A percentile compares a stretch with the other conserved stretches of the same genome.
Conservation (phyloP, 2,888 invertebrate genomes). For the Drosophila meridionalis region DNA sequence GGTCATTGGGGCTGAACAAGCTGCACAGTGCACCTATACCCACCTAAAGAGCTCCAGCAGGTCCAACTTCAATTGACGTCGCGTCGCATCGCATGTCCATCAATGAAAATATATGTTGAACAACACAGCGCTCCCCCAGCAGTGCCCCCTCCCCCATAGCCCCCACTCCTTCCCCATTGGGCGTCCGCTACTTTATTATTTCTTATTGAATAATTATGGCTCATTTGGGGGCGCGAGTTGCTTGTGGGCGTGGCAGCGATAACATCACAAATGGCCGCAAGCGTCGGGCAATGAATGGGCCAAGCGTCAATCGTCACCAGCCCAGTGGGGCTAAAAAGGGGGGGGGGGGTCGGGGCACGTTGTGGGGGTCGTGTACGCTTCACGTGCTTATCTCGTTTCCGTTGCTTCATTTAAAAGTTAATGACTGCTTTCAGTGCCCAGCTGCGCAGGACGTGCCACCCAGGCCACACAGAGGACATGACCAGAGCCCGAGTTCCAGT, state of each 20-base stretch:
- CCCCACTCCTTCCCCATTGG: not conserved
- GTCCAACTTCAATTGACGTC: conserved; percentile 28
- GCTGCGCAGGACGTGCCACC: conserved; percentile 35
- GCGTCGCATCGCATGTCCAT: conserved; percentile 61
- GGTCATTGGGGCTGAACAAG: not conserved
- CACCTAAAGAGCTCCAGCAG: not conserved
- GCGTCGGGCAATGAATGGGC: conserved; percentile 31
- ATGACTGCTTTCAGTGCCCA: conserved; percentile 79
- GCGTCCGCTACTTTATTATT: conserved; percentile 75
- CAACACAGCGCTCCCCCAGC: conserved; percentile 28
- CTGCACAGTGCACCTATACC: not conserved
- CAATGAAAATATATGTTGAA: conserved; percentile 59
- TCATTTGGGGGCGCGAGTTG: conserved; percentile 69
- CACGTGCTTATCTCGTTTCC: conserved; percentile 82
- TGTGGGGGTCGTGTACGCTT: conserved; percentile 46
- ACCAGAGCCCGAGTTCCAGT: conserved; percentile 18
- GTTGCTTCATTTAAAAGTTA: conserved; percentile 81
- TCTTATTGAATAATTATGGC: conserved; percentile 84
- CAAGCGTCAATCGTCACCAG: conserved; percentile 52
- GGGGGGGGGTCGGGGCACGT: not conserved
- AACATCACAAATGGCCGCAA: conserved; percentile 57
- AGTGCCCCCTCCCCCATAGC: not conserved
- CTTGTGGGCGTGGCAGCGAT: conserved; percentile 57
- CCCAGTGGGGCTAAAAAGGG: conserved; percentile 1
- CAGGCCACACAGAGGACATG: conserved; percentile 32